Evolutionary conservation across 2,888 invertebrate genomes (phyloP), one percentile per base, ranked within the genome.

Genomic region (Beris morrisii): DNA sequence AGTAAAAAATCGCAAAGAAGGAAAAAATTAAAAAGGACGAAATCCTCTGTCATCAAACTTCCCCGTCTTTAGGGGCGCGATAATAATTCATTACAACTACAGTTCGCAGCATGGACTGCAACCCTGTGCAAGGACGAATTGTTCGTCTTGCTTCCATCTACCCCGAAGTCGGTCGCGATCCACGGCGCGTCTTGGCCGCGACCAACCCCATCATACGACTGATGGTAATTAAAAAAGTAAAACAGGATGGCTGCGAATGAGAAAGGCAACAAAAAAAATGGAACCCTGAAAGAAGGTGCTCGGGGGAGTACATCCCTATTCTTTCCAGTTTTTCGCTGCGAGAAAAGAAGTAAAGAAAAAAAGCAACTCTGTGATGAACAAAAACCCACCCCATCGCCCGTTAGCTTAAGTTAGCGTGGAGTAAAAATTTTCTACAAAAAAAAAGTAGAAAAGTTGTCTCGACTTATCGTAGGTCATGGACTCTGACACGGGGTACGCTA

Each of bases 391-490:
- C 11, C 13, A 30, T 31, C 22, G 22, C 22, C 22, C 3, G 22
- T 22, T 22, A 22, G 13, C 38, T 31, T 43, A 56, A 43, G 11
- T 38, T 38, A 9, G 38, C 38, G 11, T 31, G 31, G 7, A n/a
- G 31, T 13, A 59, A 48, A 31, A 48, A 59, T 46, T n/a, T 31
- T 32, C 38, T 38, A 38, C 38, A 7, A 15, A 61, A 50, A 38
- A 32, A 61, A 61, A 22, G 3, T 22, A 22, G 22, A 22, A 38
- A 52, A 32, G 43, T 38, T 61, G 61, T 50, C 61, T 50, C 50
- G 61, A 61, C 61, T 52, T 61, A 43, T 32, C 52, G 50, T 61
- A 61, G 61, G 61, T 61, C 61, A 61, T 50, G 61, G 61, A 52
- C 61, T 61, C 45, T 61, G 61, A 38, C 61, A 61, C 61, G 22